phyloP scores from a whole-genome alignment of 2,888 invertebrate genomes.

The Ophion ellenae region DNA sequence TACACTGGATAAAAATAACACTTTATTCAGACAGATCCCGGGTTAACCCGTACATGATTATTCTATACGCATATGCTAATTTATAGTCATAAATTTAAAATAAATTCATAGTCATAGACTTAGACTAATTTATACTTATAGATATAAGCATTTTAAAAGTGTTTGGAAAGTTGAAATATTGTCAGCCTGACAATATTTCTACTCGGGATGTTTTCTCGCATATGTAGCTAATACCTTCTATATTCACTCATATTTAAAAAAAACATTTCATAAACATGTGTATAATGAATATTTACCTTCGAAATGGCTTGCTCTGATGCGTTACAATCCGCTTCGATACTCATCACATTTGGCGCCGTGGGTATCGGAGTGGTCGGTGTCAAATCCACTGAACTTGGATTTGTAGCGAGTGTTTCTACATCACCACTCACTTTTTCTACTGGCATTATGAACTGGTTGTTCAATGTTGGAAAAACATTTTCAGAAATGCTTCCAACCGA shows the following conservation, averaged over 20 bases:
- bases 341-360: background rate
- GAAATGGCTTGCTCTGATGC: background rate
- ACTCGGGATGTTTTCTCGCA: too few species aligned
- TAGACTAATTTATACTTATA: too few species aligned
- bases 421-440: background rate
- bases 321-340: background rate
- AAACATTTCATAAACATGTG: background rate
- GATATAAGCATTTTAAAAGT: too few species aligned
- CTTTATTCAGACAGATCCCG: too few species aligned
- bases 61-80: too few species aligned
- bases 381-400: background rate
- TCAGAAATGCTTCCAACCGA: background rate
- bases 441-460: background rate
- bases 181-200: too few species aligned
- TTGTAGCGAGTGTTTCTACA: background rate
- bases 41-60: too few species aligned
- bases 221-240: too few species aligned
- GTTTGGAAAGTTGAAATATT: too few species aligned
- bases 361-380: background rate
- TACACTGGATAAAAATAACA: background rate
- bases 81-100: too few species aligned
- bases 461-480: background rate
- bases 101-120: too few species aligned
- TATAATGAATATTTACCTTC: background rate
- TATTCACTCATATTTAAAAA: background rate